Evolutionary conservation across 2,113 vertebrate species (phyloP).

Genomic region (Mus spicilegus): DNA sequence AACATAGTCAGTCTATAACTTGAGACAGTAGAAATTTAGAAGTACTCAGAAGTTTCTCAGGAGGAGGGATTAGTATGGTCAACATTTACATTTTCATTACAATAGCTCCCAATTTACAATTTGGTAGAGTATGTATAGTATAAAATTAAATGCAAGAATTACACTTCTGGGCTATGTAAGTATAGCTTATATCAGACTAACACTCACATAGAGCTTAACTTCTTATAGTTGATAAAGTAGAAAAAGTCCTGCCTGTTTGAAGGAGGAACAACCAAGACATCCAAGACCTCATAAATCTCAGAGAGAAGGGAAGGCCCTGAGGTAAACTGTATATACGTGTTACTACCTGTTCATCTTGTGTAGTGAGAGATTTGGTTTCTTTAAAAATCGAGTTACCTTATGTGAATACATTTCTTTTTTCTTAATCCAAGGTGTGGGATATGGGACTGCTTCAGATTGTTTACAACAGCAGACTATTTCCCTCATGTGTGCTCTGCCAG

Average conservation of each 20-base stretch:
- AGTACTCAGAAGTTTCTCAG: slow-evolving; percentile 16
- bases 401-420: too few species aligned
- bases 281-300: neutral
- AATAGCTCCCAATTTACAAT: slow-evolving; percentile 50
- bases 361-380: too few species aligned
- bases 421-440: too few species aligned
- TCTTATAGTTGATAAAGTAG: neutral
- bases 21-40: slow-evolving; percentile 52
- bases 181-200: slow-evolving; percentile 23
- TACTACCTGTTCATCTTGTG: neutral
- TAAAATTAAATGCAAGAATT: slow-evolving; percentile 62
- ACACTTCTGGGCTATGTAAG: slow-evolving; percentile 25
- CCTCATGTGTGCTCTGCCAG: too few species aligned
- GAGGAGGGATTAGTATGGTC: slow-evolving; percentile 7
- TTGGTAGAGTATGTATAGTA: slow-evolving; percentile 36
- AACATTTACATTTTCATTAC: neutral
- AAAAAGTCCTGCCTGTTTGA: neutral
- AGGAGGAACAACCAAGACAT: neutral
- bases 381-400: too few species aligned
- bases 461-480: too few species aligned
- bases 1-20: slow-evolving; percentile 50
- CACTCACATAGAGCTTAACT: neutral
- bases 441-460: too few species aligned
- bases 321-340: neutral
- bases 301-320: neutral